Conservation (phyloP, 2,888 invertebrate species). For the Chorisops tibialis region DNA sequence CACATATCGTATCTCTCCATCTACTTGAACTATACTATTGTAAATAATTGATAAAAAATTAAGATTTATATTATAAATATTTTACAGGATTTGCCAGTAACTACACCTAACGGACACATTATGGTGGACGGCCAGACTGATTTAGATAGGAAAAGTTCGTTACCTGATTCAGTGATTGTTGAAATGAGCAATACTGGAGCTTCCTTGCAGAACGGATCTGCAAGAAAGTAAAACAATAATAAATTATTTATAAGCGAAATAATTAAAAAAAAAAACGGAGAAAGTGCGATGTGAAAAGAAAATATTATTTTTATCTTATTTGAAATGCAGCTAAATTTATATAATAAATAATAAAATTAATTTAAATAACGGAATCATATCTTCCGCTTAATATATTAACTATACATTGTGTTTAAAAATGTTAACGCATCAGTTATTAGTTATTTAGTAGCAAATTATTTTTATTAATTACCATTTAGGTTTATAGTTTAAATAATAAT, state of each 20-base stretch:
- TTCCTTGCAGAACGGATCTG: constrained; percentile 35
- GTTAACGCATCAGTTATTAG: too few species aligned
- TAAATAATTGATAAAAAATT: too few species aligned
- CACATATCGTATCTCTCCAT: too few species aligned
- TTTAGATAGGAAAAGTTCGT: constrained; percentile 54
- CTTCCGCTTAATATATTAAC: too few species aligned
- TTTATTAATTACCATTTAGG: too few species aligned
- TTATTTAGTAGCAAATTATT: too few species aligned
- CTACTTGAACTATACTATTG: too few species aligned
- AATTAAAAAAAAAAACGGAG: neutral
- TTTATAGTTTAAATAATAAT: too few species aligned
- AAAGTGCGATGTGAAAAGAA: neutral
- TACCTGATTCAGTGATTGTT: constrained; percentile 59
- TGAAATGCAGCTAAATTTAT: too few species aligned
- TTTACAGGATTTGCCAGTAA: constrained; percentile 40
- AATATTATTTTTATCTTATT: neutral
- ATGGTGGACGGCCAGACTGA: constrained; percentile 54
- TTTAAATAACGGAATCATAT: too few species aligned
- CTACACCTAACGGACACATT: constrained; percentile 55
- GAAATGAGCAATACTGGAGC: constrained; percentile 53
- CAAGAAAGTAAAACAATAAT: constrained; percentile 27
- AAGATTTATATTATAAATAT: constrained; percentile 8
- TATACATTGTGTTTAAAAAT: too few species aligned
- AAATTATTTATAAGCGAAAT: neutral
- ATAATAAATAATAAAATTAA: too few species aligned